A percentile compares a stretch with the other conserved stretches of the same genome.
phyloP scores from a whole-genome alignment of 2,888 invertebrate genomes.

The Luperina nickerlii region DNA sequence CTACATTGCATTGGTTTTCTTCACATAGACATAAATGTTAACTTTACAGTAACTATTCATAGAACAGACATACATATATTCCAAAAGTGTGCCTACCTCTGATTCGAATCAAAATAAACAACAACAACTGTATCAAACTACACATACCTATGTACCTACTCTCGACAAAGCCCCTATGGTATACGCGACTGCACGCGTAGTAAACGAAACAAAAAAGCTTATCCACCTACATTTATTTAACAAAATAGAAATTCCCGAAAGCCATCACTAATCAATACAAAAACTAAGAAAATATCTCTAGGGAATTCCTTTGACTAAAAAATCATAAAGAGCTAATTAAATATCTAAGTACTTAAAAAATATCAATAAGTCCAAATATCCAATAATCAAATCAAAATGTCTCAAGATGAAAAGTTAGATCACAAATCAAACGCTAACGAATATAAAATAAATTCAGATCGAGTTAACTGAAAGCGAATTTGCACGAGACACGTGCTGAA shows the following conservation, averaged over 20 bases:
- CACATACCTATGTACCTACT: background rate
- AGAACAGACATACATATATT: background rate
- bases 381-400: conserved; percentile 24
- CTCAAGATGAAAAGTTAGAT: conserved; percentile 34
- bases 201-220: conserved; percentile 19
- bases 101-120: conserved; percentile 23
- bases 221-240: conserved; percentile 2
- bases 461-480: conserved; percentile 59
- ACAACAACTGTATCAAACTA: conserved; percentile 18
- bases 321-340: conserved; percentile 7
- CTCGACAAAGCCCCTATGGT: conserved; percentile 45
- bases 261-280: background rate
- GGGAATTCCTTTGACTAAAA: background rate
- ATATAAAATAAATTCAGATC: conserved; percentile 54
- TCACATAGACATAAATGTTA: background rate
- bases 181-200: conserved; percentile 25
- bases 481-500: conserved; percentile 61
- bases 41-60: background rate
- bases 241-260: background rate
- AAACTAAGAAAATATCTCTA: background rate
- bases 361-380: conserved; percentile 5
- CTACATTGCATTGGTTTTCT: conserved; percentile 5
- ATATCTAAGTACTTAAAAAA: background rate
- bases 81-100: background rate
- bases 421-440: conserved; percentile 47